A percentile compares a stretch with the other conserved stretches of the same genome.
Evolutionary conservation across 2,113 vertebrate genomes (phyloP).

Genomic region (Blennius ocellaris): DNA sequence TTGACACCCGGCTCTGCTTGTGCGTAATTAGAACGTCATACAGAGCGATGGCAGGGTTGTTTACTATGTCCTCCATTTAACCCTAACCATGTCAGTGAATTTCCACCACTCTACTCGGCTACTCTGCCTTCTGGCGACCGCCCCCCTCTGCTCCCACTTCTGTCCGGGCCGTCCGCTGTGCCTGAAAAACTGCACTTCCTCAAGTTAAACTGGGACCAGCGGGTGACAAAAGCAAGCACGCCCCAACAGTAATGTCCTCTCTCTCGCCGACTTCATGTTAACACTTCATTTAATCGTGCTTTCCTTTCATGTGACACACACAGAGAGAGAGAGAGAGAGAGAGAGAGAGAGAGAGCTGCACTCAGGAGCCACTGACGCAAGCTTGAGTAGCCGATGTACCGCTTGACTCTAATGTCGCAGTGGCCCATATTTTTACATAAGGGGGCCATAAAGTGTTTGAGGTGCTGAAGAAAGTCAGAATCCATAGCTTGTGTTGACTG

Average conservation of each 20-base stretch:
- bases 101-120: constrained; percentile 58
- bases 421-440: constrained; percentile 62
- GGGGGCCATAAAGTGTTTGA: constrained; percentile 38
- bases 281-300: constrained; percentile 58
- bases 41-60: constrained; percentile 33
- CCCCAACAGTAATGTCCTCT: constrained; percentile 44
- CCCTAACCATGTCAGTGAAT: constrained; percentile 58
- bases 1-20: constrained; percentile 40
- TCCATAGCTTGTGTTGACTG: constrained; percentile 57
- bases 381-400: constrained; percentile 22
- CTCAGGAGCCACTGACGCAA: constrained; percentile 12
- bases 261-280: constrained; percentile 38
- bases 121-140: constrained; percentile 46
- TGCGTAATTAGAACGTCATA: constrained; percentile 59
- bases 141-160: constrained; percentile 45
- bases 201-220: constrained; percentile 35
- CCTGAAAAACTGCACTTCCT: constrained; percentile 61
- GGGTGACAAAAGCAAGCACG: no score
- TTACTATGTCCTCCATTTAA: constrained; percentile 64
- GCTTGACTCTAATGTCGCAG: constrained; percentile 33
- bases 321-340: background rate
- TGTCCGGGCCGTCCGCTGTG: constrained; percentile 48
- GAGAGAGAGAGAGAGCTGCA: constrained; percentile 7
- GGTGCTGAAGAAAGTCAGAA: constrained; percentile 41
- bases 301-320: constrained; percentile 33